phyloP scores from a whole-genome alignment of 2,888 invertebrate genomes.

The Polia nebulosa region DNA sequence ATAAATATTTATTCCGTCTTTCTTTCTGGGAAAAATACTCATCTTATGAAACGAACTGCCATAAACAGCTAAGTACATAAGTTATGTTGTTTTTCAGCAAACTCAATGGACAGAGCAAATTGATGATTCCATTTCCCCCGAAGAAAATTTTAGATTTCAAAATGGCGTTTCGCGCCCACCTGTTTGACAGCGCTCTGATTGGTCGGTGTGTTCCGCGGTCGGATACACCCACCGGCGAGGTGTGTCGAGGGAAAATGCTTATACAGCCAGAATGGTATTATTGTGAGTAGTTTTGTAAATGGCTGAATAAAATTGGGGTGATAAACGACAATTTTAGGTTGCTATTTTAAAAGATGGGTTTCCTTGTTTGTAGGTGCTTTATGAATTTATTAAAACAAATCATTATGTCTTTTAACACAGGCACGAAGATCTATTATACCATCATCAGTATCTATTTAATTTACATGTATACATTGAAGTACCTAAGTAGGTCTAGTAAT shows the following conservation, averaged over 20 bases:
- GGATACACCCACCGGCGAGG: conserved; percentile 72
- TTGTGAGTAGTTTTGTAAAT: conserved; percentile 7
- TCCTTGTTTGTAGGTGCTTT: neutral
- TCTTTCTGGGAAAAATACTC: no score
- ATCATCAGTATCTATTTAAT: no score
- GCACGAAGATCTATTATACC: no score
- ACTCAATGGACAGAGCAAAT: conserved; percentile 12
- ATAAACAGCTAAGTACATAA: conserved; percentile 2
- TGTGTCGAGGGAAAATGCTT: conserved; percentile 52
- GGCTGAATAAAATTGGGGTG: neutral
- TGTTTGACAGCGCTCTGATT: conserved; percentile 59
- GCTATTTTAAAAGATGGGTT: neutral
- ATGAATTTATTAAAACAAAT: no score
- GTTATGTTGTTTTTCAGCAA: conserved; percentile 15
- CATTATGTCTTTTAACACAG: no score
- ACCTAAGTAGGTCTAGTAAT: no score
- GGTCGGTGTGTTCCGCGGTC: conserved; percentile 42
- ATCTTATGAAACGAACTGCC: neutral
- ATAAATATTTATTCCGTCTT: no score
- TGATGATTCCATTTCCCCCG: conserved; percentile 16
- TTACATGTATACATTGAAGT: no score
- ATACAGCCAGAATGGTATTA: conserved; percentile 27
- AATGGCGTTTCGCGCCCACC: conserved; percentile 67
- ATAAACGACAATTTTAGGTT: neutral
- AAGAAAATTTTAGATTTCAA: conserved; percentile 49